Evolutionary conservation across 53 echinoderm and acorn worm genomes (phyloP).

Genomic region (Patiria pectinifera): DNA sequence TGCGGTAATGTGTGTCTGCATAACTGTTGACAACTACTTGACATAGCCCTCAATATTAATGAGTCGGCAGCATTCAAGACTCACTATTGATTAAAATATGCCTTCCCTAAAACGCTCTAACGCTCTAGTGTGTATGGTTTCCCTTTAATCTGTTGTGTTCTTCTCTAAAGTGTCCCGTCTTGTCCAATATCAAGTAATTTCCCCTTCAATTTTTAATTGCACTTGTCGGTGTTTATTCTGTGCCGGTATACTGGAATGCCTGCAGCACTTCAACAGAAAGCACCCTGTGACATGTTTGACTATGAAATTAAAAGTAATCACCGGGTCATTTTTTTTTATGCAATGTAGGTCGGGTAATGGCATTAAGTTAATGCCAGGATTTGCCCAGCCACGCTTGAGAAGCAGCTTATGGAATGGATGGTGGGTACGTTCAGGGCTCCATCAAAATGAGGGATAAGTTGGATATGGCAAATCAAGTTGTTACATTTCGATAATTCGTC

Average conservation of each 20-base stretch:
- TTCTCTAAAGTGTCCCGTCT: background rate
- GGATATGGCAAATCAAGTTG: too few species aligned
- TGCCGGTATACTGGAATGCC: background rate
- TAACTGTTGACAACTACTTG: background rate
- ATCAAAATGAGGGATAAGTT: too few species aligned
- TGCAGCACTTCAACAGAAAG: background rate
- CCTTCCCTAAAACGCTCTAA: background rate
- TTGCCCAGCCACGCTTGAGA: background rate
- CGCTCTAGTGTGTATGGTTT: background rate
- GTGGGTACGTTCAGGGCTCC: too few species aligned
- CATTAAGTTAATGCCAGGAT: slow-evolving; percentile 4
- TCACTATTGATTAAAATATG: background rate
- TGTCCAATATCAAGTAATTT: slow-evolving; percentile 31
- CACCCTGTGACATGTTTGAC: background rate
- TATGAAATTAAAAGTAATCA: background rate
- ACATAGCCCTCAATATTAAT: background rate
- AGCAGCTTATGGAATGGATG: too few species aligned
- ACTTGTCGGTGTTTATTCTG: slow-evolving; percentile 35
- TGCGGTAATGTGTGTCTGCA: background rate
- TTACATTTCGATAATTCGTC: background rate
- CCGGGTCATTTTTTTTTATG: background rate
- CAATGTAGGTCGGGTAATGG: background rate
- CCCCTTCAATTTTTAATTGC: slow-evolving; percentile 37
- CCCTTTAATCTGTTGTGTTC: background rate
- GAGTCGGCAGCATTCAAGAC: background rate